A percentile compares a stretch with the other conserved stretches of the same genome.
These are phyloP conservation scores for Rotaria sp. DNA, from an alignment of 2,888 invertebrate species.

Conservation along the genomic window DNA sequence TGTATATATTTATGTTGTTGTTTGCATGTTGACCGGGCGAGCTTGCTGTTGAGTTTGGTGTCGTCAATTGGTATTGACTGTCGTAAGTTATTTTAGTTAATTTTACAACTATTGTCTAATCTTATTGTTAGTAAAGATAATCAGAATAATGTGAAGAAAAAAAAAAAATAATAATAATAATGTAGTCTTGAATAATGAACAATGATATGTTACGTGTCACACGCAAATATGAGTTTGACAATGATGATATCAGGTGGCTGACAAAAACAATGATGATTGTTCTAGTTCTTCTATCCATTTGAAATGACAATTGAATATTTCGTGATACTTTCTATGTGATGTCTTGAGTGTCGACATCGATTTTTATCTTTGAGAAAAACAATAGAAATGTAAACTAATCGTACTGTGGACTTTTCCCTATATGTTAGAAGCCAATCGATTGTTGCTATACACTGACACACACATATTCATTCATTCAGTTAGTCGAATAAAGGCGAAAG, in stretches of 20 bases:
- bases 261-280: not conserved
- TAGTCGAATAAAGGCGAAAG: not conserved
- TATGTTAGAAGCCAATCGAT: not conserved
- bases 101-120: not conserved
- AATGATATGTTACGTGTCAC: not conserved
- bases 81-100: not conserved
- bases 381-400: not conserved
- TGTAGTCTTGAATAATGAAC: not conserved
- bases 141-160: not conserved
- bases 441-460: not conserved
- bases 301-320: not conserved
- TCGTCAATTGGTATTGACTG: not conserved
- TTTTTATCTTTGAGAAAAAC: not conserved
- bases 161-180: not conserved
- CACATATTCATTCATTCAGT: not conserved
- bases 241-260: not conserved
- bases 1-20: conserved; percentile 9
- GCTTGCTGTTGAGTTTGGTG: not conserved
- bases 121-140: not conserved
- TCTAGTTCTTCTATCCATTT: not conserved
- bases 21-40: not conserved
- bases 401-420: not conserved
- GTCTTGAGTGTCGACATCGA: not conserved
- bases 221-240: not conserved
- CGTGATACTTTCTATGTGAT: not conserved